Base-by-base conservation (phyloP, 2,888 invertebrate genomes). In the Hybos culiciformis region DNA sequence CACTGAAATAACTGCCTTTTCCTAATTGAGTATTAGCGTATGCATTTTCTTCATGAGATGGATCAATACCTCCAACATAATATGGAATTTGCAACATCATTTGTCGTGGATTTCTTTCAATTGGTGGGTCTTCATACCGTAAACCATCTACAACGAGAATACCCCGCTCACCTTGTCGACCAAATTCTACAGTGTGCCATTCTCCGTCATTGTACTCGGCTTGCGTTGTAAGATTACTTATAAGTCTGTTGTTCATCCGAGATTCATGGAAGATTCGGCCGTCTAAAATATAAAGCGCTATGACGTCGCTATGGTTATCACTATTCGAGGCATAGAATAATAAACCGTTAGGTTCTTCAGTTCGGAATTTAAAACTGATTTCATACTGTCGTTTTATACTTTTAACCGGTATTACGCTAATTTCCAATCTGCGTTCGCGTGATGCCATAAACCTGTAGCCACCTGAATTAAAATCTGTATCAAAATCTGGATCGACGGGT, bases 31-130 rank as follows among this genome's bases (percentile, higher is more conserved):
- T 56, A 46, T 61, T 62, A 2, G 54, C 52, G 31, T 56, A 55
- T 3, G 75, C 71, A 23, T 64, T 65, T 4, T 68, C 61, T 3
- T 72, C 69, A 12, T 72, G 66, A 11, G 51, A 54, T 24, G 50
- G 56, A n/a, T 53, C 55, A n/a, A 90, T 61, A 0, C 92, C 92
- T 18, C 94, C 93, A 40, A 91, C 71, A 61, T 77, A 90, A 57
- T 80, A 79, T 0, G 90, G 90, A 29, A 78, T 68, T 11, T 68
- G 64, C 2, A 88, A 70, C 40, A 77, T 72, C 4, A 83, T 70
- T 1, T 70, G 70, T 12, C 68, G 66, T 43, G 26, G 60, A 0
- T 70, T 70, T 4, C 70, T 64, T 29, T 67, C 66, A 17, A 72
- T 72, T 5, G 74, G 74, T 56, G 80, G 83, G 2, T 90, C 72